phyloP scores from a whole-genome alignment of 2,888 invertebrate genomes.

The Cetonia aurata region DNA sequence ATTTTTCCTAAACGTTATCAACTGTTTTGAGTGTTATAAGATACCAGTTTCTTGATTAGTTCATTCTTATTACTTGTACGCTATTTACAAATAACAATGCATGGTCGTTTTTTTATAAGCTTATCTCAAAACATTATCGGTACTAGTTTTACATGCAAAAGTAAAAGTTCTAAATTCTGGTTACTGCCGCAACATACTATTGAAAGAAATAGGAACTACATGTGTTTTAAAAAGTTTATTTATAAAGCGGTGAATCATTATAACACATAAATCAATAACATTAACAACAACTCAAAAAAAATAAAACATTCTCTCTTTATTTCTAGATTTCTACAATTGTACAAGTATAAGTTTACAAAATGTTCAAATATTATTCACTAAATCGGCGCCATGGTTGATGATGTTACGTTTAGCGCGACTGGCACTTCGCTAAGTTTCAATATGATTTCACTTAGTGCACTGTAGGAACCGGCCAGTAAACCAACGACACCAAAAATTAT shows the following conservation, averaged over 20 bases:
- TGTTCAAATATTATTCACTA: conserved; percentile 3
- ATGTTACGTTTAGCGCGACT: conserved; percentile 7
- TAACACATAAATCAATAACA: conserved; percentile 11
- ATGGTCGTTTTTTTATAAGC: too few species aligned
- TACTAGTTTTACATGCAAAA: too few species aligned
- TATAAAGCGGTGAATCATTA: conserved; percentile 14
- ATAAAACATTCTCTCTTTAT: conserved; percentile 23
- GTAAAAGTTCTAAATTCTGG: too few species aligned
- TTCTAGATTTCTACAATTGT: conserved; percentile 21
- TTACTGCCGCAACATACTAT: too few species aligned
- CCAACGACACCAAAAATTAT: conserved; percentile 70
- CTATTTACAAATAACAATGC: too few species aligned
- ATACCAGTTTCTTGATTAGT: too few species aligned
- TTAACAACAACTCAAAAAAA: conserved; percentile 30
- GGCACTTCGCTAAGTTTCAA: conserved; percentile 46
- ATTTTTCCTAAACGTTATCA: too few species aligned
- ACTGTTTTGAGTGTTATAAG: too few species aligned
- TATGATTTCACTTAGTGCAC: conserved; percentile 69
- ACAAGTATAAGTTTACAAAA: conserved; percentile 13
- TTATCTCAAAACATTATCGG: too few species aligned
- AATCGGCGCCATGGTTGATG: conserved; percentile 8
- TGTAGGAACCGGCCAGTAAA: conserved; percentile 72
- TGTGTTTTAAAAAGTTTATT: not conserved
- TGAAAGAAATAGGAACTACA: too few species aligned
- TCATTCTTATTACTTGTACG: too few species aligned